Evolutionary conservation across 1,140 invertebrate species (phyloP), one percentile per base, ranked within the genome.

Genomic region (Diachasma alloeum): DNA sequence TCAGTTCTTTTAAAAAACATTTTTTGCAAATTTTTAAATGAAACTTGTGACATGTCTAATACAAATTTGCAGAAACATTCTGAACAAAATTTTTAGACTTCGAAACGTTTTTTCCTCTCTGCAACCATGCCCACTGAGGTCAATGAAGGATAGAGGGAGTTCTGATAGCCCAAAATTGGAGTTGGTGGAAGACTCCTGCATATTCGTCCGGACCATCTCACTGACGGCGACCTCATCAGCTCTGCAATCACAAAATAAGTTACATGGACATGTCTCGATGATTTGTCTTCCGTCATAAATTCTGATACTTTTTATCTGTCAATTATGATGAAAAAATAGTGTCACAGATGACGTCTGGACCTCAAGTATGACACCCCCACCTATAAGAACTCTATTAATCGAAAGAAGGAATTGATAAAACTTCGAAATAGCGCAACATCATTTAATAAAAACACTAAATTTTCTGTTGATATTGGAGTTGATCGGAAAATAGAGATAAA

Each of bases 71-170:
- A 46, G 10, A 15, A 1, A 11, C 44, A 46, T 46, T 46, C 1
- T 4, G 11, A 15, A 15, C 44, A 11, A 46, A 4, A 11, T 42
- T 22, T 72, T 88, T 81, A 92, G 72, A 89, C 86, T 85, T 93
- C 92, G 87, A 93, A 93, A 82, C 91, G 90, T 85, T 93, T 93
- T 87, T 93, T 93, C 82, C 92, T 91, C 87, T 92, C 91, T 81
- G 92, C 92, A 84, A 93, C 93, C 91, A 93, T 92, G 79, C 92
- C 92, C 80, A 90, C 91, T 82, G 92, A 90, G 75, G 90, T 91
- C 79, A 88, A 85, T 86, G 86, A 86, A 82, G 87, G 87, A 83
- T 88, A 89, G 86, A 89, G 88, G 83, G 87, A 83, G 81, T 86
- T 85, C 79, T 81, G 82, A 80, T 87, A 87, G 82, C 79, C 88